A percentile compares a stretch with the other conserved stretches of the same genome.
These are phyloP conservation scores for Cynaeus angustus DNA, from an alignment of 2,888 invertebrate species.

Conservation along the genomic window DNA sequence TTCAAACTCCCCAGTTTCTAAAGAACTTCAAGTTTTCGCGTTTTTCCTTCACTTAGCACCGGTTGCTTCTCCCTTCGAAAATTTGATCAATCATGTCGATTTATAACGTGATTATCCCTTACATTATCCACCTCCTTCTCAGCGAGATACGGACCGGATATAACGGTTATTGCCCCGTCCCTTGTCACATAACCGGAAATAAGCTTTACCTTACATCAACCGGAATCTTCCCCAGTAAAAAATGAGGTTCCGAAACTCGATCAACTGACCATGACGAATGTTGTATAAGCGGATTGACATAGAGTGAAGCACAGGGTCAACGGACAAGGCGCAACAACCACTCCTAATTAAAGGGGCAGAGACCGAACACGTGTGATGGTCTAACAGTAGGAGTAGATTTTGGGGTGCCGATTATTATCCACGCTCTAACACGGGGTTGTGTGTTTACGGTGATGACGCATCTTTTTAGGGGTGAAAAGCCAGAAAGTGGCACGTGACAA, in stretches of 20 bases:
- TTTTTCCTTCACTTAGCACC: background rate
- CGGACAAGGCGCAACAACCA: slow-evolving; percentile 7
- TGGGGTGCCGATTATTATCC: slow-evolving; percentile 15
- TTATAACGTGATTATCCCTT: slow-evolving; percentile 49
- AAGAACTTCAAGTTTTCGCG: no score
- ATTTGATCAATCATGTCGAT: slow-evolving; percentile 47
- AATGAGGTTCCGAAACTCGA: slow-evolving; percentile 18
- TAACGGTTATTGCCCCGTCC: slow-evolving; percentile 57
- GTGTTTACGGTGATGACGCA: slow-evolving; percentile 11
- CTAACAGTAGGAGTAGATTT: slow-evolving; percentile 1
- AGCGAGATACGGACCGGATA: slow-evolving; percentile 55
- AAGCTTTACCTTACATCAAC: slow-evolving; percentile 41
- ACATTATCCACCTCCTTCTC: slow-evolving; percentile 44
- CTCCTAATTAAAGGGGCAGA: slow-evolving; percentile 19
- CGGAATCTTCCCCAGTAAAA: slow-evolving; percentile 19
- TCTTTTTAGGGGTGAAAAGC: slow-evolving; percentile 1
- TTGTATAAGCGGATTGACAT: slow-evolving; percentile 25
- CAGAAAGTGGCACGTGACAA: no score
- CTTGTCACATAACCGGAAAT: slow-evolving; percentile 55
- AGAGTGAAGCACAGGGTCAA: slow-evolving; percentile 12
- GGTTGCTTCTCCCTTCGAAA: slow-evolving; percentile 9
- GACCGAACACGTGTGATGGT: slow-evolving; percentile 13
- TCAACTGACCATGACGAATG: slow-evolving; percentile 27
- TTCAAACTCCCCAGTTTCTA: no score
- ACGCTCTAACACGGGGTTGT: slow-evolving; percentile 6